Percentiles rank a stretch among this genome's conserved stretches.
phyloP scores from a whole-genome alignment of 1,140 invertebrate genomes.

The Drosophila mojavensis region DNA sequence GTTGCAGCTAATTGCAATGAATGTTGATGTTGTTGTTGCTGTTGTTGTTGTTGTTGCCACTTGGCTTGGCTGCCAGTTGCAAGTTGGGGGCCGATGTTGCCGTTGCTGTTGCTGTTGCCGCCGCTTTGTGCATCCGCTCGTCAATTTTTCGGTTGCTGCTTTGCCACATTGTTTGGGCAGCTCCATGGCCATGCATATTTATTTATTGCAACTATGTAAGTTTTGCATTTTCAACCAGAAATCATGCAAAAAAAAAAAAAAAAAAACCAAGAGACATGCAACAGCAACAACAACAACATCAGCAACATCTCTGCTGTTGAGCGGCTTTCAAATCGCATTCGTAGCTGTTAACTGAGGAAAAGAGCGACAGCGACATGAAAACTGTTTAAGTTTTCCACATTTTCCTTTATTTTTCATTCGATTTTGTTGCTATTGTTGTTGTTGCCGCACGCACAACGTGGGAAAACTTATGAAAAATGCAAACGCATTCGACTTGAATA shows the following conservation, averaged over 20 bases:
- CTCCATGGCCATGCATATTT: conserved; percentile 72
- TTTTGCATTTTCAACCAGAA: conserved; percentile 80
- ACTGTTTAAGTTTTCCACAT: conserved; percentile 69
- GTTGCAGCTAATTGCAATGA: conserved; percentile 32
- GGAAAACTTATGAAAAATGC: conserved; percentile 69
- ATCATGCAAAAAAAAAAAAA: conserved; percentile 61
- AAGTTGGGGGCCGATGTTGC: conserved; percentile 12
- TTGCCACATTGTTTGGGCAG: conserved; percentile 67
- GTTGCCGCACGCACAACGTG: conserved; percentile 72
- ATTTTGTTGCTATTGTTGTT: background rate
- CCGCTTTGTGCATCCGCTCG: conserved; percentile 71
- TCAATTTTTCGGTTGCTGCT: conserved; percentile 62
- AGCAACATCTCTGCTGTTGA: conserved; percentile 49
- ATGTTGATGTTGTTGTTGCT: conserved; percentile 9
- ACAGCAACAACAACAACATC: conserved; percentile 35
- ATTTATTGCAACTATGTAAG: conserved; percentile 76
- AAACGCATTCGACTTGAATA: conserved; percentile 42
- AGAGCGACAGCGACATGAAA: conserved; percentile 32
- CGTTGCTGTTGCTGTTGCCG: background rate
- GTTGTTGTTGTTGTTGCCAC: conserved; percentile 13
- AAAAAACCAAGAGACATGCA: conserved; percentile 59
- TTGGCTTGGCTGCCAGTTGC: conserved; percentile 13
- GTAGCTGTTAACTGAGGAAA: conserved; percentile 71
- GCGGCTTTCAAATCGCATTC: conserved; percentile 78
- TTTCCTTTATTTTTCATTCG: conserved; percentile 45